Base-by-base conservation (phyloP, 2,113 vertebrate species). In the Bubo bubo region DNA sequence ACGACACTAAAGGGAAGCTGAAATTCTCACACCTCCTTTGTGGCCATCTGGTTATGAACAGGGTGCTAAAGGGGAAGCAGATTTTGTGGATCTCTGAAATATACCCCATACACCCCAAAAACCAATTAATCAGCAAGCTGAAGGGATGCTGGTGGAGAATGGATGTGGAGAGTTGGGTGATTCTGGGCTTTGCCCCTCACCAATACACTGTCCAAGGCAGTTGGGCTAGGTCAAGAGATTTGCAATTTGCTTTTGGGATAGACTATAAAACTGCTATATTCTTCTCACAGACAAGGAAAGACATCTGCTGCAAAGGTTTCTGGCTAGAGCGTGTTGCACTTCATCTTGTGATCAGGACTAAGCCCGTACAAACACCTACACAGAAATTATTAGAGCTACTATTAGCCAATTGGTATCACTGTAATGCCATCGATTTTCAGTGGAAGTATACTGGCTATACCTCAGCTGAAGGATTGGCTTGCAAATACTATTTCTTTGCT, bases 1-100 rank as follows among this genome's bases (percentile, higher is more conserved):
- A 88, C 1, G 6, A 10, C 6, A 10, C 7, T 76, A 32, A 95
- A 90, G 32, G 32, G 39, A 86, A 81, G 37, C 20, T 87, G 35
- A 93, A 83, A 70, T 90, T 95, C 79, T 86, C 85, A 80, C 67
- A 75, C 41, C 24, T 88, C 49, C n/a, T 76, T 87, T 92, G 63
- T 2, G 9, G 74, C 41, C 75, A 83, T 91, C 79, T 91, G 53
- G 66, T 50, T 73, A 73, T 16, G 39, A 90, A 41, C 6, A 85
- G 41, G 35, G 30, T 82, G 56, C 21, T 95, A 72, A 86, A 81
- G 56, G 26, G 35, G 64, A 89, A 71, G 39, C 34, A 84, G 64
- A 87, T 94, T 92, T 79, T 50, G 37, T 60, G 37, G 27, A 68
- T 91, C 32, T 67, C 63, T 70, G 37, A 67, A 77, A 67, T 34